phyloP scores from a whole-genome alignment of 2,113 vertebrate genomes.

The Urocolius indicus region DNA sequence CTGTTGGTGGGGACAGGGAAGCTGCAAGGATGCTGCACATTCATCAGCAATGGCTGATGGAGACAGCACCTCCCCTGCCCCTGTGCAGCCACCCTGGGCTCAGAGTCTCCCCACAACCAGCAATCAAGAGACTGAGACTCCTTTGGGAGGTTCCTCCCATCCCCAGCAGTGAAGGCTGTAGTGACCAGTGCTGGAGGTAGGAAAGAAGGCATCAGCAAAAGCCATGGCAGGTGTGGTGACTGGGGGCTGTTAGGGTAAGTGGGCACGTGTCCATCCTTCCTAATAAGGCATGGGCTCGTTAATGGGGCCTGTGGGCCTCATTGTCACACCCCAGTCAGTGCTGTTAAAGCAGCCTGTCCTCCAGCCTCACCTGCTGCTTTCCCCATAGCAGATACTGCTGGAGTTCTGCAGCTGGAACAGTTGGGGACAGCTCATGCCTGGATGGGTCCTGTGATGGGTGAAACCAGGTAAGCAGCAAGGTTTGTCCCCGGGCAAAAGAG shows the following conservation, averaged over 20 bases:
- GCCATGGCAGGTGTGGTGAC: background rate
- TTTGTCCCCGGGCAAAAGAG: background rate
- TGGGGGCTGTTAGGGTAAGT: background rate
- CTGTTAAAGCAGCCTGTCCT: background rate
- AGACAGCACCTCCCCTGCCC: background rate
- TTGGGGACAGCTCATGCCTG: conserved; percentile 10
- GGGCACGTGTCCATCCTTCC: background rate
- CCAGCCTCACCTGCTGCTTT: background rate
- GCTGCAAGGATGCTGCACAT: rapidly evolving
- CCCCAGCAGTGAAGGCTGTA: background rate
- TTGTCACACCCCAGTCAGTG: too few species aligned
- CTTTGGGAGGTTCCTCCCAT: background rate
- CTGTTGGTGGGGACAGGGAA: rapidly evolving
- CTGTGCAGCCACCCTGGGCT: background rate
- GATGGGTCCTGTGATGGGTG: background rate
- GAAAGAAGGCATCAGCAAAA: background rate
- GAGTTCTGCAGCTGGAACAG: background rate
- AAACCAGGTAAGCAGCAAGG: background rate
- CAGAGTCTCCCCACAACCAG: background rate
- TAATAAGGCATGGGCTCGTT: background rate
- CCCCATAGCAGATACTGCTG: background rate
- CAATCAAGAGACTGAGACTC: background rate
- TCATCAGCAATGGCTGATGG: background rate
- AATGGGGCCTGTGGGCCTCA: background rate
- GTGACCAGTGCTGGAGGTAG: background rate